Base-by-base conservation (phyloP, 2,797 vertebrate genomes). In the Danio tinwini region DNA sequence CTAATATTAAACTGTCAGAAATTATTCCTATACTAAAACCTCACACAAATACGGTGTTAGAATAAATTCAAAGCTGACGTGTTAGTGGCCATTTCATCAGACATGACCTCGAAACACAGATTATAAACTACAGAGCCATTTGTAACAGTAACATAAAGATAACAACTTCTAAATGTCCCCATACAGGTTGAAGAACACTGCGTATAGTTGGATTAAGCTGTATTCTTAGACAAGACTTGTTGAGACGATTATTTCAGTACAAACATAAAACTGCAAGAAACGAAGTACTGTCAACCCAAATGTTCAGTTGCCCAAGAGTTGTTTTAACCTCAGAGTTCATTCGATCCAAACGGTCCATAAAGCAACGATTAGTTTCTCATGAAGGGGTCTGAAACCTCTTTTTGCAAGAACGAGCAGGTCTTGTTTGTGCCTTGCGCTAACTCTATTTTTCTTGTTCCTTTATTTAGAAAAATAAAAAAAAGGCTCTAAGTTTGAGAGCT, bases 401-500 rank as follows among this genome's bases (percentile, higher is more conserved):
- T 77, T 78, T n/a, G 21, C 59, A 72, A 81, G 53, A 55, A 80
- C 56, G 39, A 69, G 55, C 45, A 73, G 58, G 71, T 55, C 37
- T 45, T 52, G 45, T 69, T 65, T 63, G 74, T 76, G 79, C 65
- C 44, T 49, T 58, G 44, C 39, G 68, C 75, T 76, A 90, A 91
- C 86, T 74, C 47, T 50, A 75, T 77, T 72, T 80, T 78, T 82
- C 62, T 45, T 74, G 40, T 73, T 76, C 78, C 53, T 76, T 82
- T 84, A 78, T 78, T 78, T 78, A 82, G 77, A 86, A 86, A 84
- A 79, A 78, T 70, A 82, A 81, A 84, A 80, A 80, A 29, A 82
- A 82, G 37, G 56, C 78, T 82, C 83, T 19, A 58, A 62, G 13
- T 59, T n/a, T 21, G 53, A 73, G 82, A 84, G 83, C 85, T 96